These are phyloP conservation scores for Celastrina argiolus DNA, from an alignment of 2,888 invertebrate genomes.

Conservation along the genomic window DNA sequence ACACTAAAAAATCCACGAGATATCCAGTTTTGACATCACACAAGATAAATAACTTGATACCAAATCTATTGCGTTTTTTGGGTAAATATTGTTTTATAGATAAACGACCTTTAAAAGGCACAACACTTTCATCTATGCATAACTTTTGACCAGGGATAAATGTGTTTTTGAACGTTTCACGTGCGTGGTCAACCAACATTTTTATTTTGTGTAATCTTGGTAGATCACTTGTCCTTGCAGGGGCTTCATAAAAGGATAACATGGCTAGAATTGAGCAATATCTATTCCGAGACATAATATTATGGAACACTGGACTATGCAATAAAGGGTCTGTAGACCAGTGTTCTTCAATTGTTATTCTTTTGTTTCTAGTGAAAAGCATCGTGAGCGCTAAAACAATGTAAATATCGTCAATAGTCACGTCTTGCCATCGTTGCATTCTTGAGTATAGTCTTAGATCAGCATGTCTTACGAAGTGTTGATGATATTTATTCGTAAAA, in stretches of 20 bases:
- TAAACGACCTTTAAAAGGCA: conserved; percentile 36
- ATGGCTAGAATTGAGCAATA: conserved; percentile 33
- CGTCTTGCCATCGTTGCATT: conserved; percentile 28
- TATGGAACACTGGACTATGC: conserved; percentile 30
- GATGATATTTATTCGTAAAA: conserved; percentile 30
- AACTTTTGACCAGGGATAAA: conserved; percentile 31
- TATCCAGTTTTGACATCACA: conserved; percentile 35
- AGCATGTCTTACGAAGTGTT: conserved; percentile 28
- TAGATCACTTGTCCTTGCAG: conserved; percentile 23
- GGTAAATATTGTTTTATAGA: conserved; percentile 35
- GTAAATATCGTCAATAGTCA: conserved; percentile 28
- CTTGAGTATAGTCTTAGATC: conserved; percentile 27
- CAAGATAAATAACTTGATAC: conserved; percentile 17
- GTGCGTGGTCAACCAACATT: conserved; percentile 31
- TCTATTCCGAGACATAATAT: conserved; percentile 31
- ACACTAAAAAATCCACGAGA: conserved; percentile 36
- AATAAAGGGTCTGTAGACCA: conserved; percentile 33
- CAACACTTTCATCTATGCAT: conserved; percentile 36
- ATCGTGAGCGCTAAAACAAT: conserved; percentile 32
- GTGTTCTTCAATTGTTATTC: conserved; percentile 32
- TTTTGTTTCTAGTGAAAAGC: conserved; percentile 32
- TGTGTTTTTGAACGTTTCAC: conserved; percentile 29
- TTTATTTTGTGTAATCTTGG: conserved; percentile 30
- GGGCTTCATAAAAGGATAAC: conserved; percentile 30
- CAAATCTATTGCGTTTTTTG: conserved; percentile 33